Conservation (phyloP, 2,113 vertebrate species). For the Leucoraja erinaceus region DNA sequence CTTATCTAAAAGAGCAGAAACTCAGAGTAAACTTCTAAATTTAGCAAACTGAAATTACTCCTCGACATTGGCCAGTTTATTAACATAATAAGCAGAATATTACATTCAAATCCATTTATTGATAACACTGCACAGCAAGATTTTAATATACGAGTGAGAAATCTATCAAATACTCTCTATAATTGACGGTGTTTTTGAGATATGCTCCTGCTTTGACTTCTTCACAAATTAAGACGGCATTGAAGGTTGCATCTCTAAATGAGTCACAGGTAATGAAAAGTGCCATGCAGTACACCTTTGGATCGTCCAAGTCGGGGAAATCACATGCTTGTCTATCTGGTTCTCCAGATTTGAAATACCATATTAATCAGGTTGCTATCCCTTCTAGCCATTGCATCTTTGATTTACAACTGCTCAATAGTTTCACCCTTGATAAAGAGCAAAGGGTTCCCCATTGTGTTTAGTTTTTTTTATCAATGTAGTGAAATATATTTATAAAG, state of each 20-base stretch:
- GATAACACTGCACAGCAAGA: not conserved
- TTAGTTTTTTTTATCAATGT: not conserved
- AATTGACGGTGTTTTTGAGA: not conserved
- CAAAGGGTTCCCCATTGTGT: not conserved
- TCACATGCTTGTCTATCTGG: not conserved
- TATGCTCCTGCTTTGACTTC: not conserved
- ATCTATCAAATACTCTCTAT: not conserved
- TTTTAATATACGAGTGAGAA: not conserved
- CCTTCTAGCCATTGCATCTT: not conserved
- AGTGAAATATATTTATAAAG: conserved; percentile 5
- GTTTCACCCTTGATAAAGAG: not conserved
- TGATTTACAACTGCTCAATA: not conserved
- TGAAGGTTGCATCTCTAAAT: not conserved
- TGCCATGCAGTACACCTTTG: not conserved
- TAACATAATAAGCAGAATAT: conserved; percentile 7
- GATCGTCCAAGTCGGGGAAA: not conserved
- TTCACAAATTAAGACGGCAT: not conserved
- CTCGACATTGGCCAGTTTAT: not conserved
- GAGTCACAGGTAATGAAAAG: not conserved
- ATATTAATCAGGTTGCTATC: conserved; percentile 29
- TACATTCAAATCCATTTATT: not conserved
- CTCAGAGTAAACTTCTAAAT: not conserved
- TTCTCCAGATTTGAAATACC: not conserved
- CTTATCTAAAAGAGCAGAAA: not conserved
- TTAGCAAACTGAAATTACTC: not conserved